These are phyloP conservation scores for Heliconius hewitsoni DNA, from an alignment of 1,140 invertebrate genomes.

Conservation along the genomic window DNA sequence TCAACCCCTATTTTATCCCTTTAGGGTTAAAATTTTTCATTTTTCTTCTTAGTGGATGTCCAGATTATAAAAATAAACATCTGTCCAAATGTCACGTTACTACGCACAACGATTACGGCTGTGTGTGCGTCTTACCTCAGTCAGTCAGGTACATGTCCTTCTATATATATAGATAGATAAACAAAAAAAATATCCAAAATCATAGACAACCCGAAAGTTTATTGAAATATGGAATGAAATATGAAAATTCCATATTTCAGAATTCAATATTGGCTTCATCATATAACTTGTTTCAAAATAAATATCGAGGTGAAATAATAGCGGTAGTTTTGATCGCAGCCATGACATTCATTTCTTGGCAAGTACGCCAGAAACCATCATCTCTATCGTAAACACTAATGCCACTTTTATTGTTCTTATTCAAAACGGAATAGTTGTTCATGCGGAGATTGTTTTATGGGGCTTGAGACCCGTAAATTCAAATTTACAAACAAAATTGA, in stretches of 20 bases:
- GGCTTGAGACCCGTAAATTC: background rate
- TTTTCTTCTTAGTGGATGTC: too few relatives aligned
- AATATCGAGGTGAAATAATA: background rate
- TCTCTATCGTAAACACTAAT: constrained; percentile 15
- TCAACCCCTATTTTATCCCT: too few relatives aligned
- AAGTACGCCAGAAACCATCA: constrained; percentile 6
- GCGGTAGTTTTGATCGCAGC: background rate
- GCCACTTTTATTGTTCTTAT: constrained; percentile 22
- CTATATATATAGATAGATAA: too few relatives aligned
- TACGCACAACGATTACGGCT: too few relatives aligned
- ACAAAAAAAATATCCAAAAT: too few relatives aligned
- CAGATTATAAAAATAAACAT: too few relatives aligned
- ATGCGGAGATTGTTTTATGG: background rate
- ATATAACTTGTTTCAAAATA: background rate
- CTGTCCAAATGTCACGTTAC: too few relatives aligned
- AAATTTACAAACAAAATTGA: background rate
- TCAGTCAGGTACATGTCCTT: too few relatives aligned
- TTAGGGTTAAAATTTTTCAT: too few relatives aligned
- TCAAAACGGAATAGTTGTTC: constrained; percentile 6
- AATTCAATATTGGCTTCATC: background rate
- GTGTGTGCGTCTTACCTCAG: too few relatives aligned
- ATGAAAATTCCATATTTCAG: background rate
- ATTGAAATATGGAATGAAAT: background rate
- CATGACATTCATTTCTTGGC: constrained; percentile 15
- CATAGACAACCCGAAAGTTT: too few relatives aligned